Evolutionary conservation across 2,113 vertebrate species (phyloP), one percentile per base, ranked within the genome.

Genomic region (Gymnogyps californianus): DNA sequence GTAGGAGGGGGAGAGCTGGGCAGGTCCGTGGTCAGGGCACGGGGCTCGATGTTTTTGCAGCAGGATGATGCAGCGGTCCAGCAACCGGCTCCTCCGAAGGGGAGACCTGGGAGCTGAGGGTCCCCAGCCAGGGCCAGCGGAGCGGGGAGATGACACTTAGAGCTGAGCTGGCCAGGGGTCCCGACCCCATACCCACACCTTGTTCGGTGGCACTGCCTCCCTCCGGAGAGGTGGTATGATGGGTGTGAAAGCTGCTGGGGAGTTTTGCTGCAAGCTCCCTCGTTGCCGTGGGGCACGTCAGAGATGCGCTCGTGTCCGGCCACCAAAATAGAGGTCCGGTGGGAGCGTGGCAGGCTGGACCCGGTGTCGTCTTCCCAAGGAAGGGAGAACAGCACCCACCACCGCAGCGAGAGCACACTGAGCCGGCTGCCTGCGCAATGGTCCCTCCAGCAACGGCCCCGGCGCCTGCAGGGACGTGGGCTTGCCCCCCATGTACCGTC

Each of bases 381-480:
- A 70, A 38, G 55, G 59, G 54, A 22, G 24, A 57, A n/a, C 77
- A 44, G 80, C 54, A 3, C 62, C 66, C 40, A 2, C 40, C 0
- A 0, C 0, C 0, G 7, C 1, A 10, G 55, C 1, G 4, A 28
- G 80, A 83, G 42, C 71, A 7, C 52, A 7, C 12, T 0, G 0
- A 83, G 71, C 55, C 0, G 0, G 36, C 92, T 55, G 57, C 51
- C 78, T 46, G 61, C 0, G 0, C 25, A 7, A 1, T 1, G 9
- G 42, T 59, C 74, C 82, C 75, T 69, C 69, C 0, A 0, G 78
- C 51, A 61, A 3, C 15, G 1, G 16, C 44, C 17, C 62, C 2
- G 1, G n/a, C 0, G 0, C 57, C 31, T 36, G n/a, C 0, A 2
- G 79, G 59, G 49, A 36, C 4, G 7, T 31, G 67, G 65, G 69